phyloP scores from a whole-genome alignment of 64 coral and sea anemone genomes.

The Stylophora pistillata region DNA sequence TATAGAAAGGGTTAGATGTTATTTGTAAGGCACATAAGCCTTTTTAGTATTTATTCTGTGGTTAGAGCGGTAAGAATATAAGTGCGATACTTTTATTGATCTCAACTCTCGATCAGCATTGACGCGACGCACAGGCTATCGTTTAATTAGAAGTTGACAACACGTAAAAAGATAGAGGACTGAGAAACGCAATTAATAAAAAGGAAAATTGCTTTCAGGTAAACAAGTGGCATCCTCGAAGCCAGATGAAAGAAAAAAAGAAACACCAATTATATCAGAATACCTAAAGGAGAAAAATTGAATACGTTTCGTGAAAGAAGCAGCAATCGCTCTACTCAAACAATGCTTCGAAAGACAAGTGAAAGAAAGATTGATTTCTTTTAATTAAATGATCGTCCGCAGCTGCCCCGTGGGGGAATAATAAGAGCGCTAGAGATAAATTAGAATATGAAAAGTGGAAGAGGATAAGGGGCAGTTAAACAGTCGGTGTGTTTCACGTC shows the following conservation, averaged over 20 bases:
- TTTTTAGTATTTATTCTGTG: too few relatives aligned
- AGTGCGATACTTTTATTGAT: background rate
- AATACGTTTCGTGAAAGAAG: background rate
- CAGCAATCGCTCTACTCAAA: constrained; percentile 17
- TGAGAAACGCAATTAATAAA: constrained; percentile 31
- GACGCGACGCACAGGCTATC: background rate
- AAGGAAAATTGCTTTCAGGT: constrained; percentile 26
- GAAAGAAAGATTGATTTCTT: constrained; percentile 1
- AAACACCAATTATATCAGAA: constrained; percentile 6
- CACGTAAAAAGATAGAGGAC: background rate
- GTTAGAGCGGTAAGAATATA: too few relatives aligned
- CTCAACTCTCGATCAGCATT: background rate
- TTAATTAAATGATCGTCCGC: constrained; percentile 30
- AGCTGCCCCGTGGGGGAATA: constrained; percentile 11
- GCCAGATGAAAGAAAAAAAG: background rate
- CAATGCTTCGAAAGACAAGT: constrained; percentile 17
- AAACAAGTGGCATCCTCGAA: background rate
- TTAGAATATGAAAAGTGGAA: constrained; percentile 43
- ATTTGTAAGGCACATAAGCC: too few relatives aligned
- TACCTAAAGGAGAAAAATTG: constrained; percentile 28
- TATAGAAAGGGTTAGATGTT: too few relatives aligned
- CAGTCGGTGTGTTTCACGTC: constrained; percentile 20
- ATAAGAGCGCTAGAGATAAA: constrained; percentile 10
- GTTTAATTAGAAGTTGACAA: background rate
- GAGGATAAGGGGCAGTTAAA: constrained; percentile 32